phyloP scores from a whole-genome alignment of 2,113 vertebrate species.

The Thermophis baileyi region DNA sequence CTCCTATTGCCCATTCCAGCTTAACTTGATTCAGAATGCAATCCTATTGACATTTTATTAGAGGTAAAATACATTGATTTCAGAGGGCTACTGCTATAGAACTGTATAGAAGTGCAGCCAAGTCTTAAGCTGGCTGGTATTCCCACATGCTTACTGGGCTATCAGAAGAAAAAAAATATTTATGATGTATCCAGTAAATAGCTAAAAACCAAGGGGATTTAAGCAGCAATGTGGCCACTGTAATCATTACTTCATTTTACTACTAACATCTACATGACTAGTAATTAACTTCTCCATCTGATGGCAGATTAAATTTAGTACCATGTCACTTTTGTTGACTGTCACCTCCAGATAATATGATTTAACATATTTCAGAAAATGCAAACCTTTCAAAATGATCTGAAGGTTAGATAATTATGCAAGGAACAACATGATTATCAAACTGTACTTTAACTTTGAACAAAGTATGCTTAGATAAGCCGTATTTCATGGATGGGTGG shows the following conservation, averaged over 20 bases:
- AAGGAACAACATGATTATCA: not conserved
- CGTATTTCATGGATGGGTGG: not conserved
- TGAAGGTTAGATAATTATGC: not conserved
- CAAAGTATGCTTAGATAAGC: not conserved
- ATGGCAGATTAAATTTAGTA: constrained; percentile 23
- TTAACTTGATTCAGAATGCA: not conserved
- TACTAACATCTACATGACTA: not conserved
- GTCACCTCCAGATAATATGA: not conserved
- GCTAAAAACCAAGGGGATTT: not conserved
- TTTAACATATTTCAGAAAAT: constrained; percentile 8
- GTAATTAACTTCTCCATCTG: constrained; percentile 30
- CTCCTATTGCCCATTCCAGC: not conserved
- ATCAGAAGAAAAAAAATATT: constrained; percentile 34
- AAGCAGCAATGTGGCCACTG: not conserved
- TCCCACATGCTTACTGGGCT: constrained; percentile 43
- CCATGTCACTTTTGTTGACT: not conserved
- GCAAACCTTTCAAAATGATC: accelerated
- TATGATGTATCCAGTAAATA: constrained; percentile 6
- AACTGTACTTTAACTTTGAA: not conserved
- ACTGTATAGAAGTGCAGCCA: not conserved
- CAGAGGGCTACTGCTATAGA: not conserved
- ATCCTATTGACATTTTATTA: not conserved
- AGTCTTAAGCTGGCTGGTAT: not conserved
- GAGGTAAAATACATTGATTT: not conserved
- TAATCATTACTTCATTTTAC: not conserved